Conservation (phyloP, 2,797 vertebrate species). For the Poecilia picta region DNA sequence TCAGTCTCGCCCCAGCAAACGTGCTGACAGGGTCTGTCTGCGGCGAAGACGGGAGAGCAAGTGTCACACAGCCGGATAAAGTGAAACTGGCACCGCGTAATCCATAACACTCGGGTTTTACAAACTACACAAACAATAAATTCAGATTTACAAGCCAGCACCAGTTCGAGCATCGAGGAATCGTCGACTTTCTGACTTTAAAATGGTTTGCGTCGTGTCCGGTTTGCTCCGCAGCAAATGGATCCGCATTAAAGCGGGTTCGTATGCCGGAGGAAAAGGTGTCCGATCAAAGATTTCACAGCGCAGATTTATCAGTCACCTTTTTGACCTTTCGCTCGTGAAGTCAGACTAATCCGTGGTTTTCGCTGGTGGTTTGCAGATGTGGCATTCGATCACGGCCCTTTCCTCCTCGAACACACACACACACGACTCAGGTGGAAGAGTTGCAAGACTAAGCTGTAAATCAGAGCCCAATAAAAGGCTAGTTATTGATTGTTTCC, state of each 20-base stretch:
- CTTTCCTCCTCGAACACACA: not conserved
- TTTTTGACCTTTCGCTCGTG: not conserved
- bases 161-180: not conserved
- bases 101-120: conserved; percentile 21
- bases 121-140: conserved; percentile 14
- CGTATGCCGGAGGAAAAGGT: not conserved
- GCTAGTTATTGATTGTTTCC: conserved; percentile 13
- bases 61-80: conserved; percentile 57
- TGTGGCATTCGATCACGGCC: conserved; percentile 3
- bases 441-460: conserved; percentile 1
- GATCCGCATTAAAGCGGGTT: not conserved
- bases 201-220: not conserved
- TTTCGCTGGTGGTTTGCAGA: conserved; percentile 6
- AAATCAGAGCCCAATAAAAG: conserved; percentile 13
- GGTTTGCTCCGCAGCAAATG: not conserved
- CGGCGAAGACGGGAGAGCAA: conserved; percentile 48
- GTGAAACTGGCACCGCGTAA: conserved; percentile 30
- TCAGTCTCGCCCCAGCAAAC: conserved; percentile 72
- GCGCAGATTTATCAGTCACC: not conserved
- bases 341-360: not conserved
- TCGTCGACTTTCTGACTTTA: not conserved
- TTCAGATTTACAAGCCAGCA: conserved; percentile 13
- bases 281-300: not conserved
- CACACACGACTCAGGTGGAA: not conserved
- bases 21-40: conserved; percentile 75